Base-by-base conservation (phyloP, 2,888 invertebrate genomes). In the Troides oblongomaculatus region DNA sequence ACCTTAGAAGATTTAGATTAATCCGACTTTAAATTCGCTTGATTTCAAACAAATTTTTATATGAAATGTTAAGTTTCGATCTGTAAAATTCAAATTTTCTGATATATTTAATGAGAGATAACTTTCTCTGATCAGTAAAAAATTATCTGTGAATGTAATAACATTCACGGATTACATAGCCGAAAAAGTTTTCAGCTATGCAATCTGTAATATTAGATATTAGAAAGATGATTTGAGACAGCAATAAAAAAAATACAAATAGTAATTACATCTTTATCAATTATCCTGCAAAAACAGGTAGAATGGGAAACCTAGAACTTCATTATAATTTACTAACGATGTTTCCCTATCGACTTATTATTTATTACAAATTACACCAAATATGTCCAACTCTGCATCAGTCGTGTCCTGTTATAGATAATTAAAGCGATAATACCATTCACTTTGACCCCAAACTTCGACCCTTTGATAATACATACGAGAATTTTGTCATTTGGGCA, bases 361-460 rank as follows among this genome's bases (percentile, higher is more conserved):
- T 79, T 81, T 79, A 79, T 79, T 78, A 85, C 81, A 81, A 82
- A 81, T 81, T 80, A 78, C 72, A 76, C 78, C 81, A 80, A 79
- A 78, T 78, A 77, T 75, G 77, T 73, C 76, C 75, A 78, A 78
- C 83, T 84, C 79, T 78, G 80, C 70, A 72, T 70, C 50, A 74
- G 76, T 76, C 76, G 79, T 74, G 77, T 82, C 70, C 70, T 70
- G 79, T 74, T 76, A 63, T 73, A 75, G 85, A 87, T 89, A 90
- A 87, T 81, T 57, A 80, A 79, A 75, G 74, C 72, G 89, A 88
- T 90, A 89, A 87, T 82, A 83, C 75, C 85, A 81, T 88, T 88
- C 85, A 88, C 86, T 81, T 78, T 85, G 88, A 90, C 88, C 90
- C 84, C 79, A 72, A 81, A 74, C 75, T 78, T 75, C 78, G 85